A percentile compares a stretch with the other conserved stretches of the same genome.
phyloP scores from a whole-genome alignment of 2,888 invertebrate genomes.

The Melieria crassipennis region DNA sequence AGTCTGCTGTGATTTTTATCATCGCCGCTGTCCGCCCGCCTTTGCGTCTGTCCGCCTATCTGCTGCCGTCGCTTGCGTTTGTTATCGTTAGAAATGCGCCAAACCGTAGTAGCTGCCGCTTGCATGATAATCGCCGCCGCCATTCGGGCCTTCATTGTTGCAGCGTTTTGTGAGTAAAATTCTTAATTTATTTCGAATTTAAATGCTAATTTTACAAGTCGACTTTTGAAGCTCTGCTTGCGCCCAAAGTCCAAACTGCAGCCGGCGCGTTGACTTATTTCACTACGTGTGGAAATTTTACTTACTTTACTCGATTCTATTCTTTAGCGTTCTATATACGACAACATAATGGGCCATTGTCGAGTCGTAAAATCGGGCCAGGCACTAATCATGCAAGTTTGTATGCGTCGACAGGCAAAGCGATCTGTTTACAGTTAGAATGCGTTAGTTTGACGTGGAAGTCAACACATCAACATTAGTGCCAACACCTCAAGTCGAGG shows the following conservation, averaged over 20 bases:
- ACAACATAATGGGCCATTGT: too few relatives aligned
- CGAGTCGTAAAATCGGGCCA: too few relatives aligned
- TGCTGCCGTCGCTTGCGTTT: not conserved
- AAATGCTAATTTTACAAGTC: constrained; percentile 16
- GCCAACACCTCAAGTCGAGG: too few relatives aligned
- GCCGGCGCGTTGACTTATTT: not conserved
- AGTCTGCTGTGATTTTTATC: not conserved
- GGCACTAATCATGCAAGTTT: too few relatives aligned
- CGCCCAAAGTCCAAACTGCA: not conserved
- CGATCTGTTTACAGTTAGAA: too few relatives aligned
- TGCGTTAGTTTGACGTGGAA: constrained; percentile 24
- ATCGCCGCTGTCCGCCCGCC: not conserved
- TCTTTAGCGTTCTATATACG: too few relatives aligned
- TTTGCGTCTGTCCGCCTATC: not conserved
- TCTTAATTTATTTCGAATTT: constrained; percentile 25
- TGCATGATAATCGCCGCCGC: constrained; percentile 18
- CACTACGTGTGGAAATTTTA: not conserved
- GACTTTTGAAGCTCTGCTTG: not conserved
- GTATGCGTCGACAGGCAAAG: too few relatives aligned
- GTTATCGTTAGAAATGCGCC: not conserved
- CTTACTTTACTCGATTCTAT: not conserved
- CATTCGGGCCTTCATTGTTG: not conserved
- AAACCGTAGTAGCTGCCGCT: not conserved
- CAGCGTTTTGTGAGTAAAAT: constrained; percentile 17
- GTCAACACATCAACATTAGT: constrained; percentile 9